Evolutionary conservation across 2,888 invertebrate genomes (phyloP), one percentile per base, ranked within the genome.

Genomic region (Tetranychus truncatus): DNA sequence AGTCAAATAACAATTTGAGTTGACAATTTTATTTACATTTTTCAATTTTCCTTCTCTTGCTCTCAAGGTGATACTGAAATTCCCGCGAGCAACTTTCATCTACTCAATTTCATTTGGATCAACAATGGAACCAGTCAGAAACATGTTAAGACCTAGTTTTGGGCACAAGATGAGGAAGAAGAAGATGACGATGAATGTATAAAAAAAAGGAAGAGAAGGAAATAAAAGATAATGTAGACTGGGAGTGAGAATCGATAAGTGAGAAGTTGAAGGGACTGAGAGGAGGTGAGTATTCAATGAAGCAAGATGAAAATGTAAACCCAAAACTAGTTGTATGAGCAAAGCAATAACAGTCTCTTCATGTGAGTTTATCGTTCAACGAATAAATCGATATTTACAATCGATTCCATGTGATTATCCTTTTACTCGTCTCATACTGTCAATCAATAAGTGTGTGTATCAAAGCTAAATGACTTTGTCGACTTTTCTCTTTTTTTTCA

Each of bases 201-300:
- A 20, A 66, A 20, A 66, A 20, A 66, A 20, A 20, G 66, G 20
- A 20, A 8, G 15, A 66, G 66, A 66, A 11, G 66, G n/a, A n/a
- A 65, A n/a, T 18, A 65, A 65, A 66, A 20, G 20, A 20, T n/a
- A 71, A 34, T 34, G 34, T 34, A 5, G 34, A 34, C 34, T 34
- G 21, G 24, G 20, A 34, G 44, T 18, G n/a, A n/a, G 24, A 71
- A 71, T 18, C 9, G 21, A 71, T 18, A 71, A 34, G 21, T 34
- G 44, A 71, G 71, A 71, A 34, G 71, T 71, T 18, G 71, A 20
- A 20, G 66, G 66, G n/a, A 66, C n/a, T 66, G 66, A 20, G 66
- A 20, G 66, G 66, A 20, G 20, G 66, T 66, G 66, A 66, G 66
- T 66, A 66, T 66, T 34, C 34, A 34, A 34, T 34, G 34, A 34